Base-by-base conservation (phyloP, 2,888 invertebrate species). In the Dinocampus coccinellae region DNA sequence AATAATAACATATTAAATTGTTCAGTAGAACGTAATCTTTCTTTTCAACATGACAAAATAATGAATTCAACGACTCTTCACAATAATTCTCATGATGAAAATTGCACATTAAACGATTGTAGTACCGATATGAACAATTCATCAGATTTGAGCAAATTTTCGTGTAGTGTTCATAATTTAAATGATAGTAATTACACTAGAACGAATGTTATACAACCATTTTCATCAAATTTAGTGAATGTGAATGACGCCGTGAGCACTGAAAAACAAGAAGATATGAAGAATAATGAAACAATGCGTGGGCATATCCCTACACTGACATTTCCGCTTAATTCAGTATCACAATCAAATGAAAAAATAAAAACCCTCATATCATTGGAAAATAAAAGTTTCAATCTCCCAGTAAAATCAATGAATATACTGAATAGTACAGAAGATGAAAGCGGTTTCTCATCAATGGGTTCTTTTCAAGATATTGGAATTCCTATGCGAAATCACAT, bases 361-460 rank as follows among this genome's bases (percentile, higher is more conserved):
- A 78, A 75, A 22, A 79, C 80, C 34, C 24, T 67, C 29, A 58
- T 79, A 60, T 81, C 61, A 74, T 69, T 74, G 24, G 72, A 78
- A 16, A 77, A 75, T 4, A 55, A 74, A 7, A 75, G 75, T 53
- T 73, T 73, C 9, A 69, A 73, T 57, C 73, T 80, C 6, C 82
- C 81, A 52, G 70, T 81, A 4, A 85, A 83, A 69, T 77, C 83
- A 9, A 16, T 47, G 16, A 81, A 77, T 53, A 85, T 84, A 61
- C 81, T 83, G 9, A 85, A 85, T 77, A 86, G 86, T 72, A 89
- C 89, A 10, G 95, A 95, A 84, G 94, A 95, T 80, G 95, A 95
- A 86, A 95, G 95, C 83, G 95, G 95, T 33, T 95, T 95, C 87
- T 94, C 94, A 13, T 95, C 95, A 9, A 93, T 95, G 90, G 94